phyloP scores from a whole-genome alignment of 2,113 vertebrate species.

The Paraplagusia blochii region DNA sequence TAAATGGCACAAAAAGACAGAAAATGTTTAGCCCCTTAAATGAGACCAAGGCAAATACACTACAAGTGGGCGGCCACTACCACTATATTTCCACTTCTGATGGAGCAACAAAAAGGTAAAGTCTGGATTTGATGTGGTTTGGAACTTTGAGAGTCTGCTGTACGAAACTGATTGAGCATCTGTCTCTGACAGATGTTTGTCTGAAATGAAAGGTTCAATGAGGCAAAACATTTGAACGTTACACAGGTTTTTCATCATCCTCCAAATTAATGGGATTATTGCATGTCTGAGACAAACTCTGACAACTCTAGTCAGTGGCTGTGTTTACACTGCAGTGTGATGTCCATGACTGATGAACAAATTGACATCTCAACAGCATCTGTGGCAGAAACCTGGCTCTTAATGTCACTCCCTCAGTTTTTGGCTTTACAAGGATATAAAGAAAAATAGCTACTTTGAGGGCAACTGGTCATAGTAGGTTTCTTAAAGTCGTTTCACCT shows the following conservation, averaged over 20 bases:
- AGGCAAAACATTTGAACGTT: constrained; percentile 12
- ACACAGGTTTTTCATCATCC: constrained; percentile 3
- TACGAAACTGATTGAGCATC: constrained; percentile 23
- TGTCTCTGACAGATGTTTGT: constrained; percentile 18
- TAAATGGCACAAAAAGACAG: too few relatives aligned
- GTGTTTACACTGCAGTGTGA: too few relatives aligned
- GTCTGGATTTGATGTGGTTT: constrained; percentile 18
- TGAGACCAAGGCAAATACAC: too few relatives aligned
- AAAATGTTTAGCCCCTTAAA: too few relatives aligned
- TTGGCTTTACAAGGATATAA: too few relatives aligned
- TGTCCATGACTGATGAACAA: too few relatives aligned
- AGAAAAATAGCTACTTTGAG: too few relatives aligned
- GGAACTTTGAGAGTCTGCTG: constrained; percentile 16
- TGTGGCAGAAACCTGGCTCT: too few relatives aligned
- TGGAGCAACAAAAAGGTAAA: constrained; percentile 27
- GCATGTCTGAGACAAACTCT: not conserved
- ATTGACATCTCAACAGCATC: too few relatives aligned
- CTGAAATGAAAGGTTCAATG: constrained; percentile 10
- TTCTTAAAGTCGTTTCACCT: too few relatives aligned
- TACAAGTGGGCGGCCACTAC: constrained; percentile 4
- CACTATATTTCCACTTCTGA: constrained; percentile 25
- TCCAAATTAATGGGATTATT: not conserved
- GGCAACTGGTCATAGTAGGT: too few relatives aligned
- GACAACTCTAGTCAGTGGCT: constrained; percentile 9
- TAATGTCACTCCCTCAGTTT: too few relatives aligned